Evolutionary conservation across 92 coral and sea anemone genomes (phyloP), one percentile per base, ranked within the genome.

Genomic region (Porites cylindrica): DNA sequence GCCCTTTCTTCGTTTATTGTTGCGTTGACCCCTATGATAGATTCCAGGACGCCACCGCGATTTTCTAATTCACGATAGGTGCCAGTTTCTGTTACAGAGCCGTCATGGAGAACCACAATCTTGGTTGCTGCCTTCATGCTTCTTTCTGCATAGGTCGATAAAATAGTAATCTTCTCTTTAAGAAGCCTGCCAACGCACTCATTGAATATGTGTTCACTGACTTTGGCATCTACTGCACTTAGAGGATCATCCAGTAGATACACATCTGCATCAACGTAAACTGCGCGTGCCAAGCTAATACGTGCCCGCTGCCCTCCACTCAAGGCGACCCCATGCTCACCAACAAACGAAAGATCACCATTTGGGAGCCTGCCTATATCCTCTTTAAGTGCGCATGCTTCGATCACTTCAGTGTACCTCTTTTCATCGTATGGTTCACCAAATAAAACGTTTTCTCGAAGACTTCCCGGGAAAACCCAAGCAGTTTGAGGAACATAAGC

Each of bases 271-370:
- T 81, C 68, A 51, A 67, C 85, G 38, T 81, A 81, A 53, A 81
- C 85, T 54, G 85, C 85, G 10, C 85, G 85, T 68, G 85, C 85
- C 67, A 81, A 66, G 32, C 29, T 81, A 10, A 81, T 66, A 9
- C 85, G 85, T 52, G 85, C 85, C 54, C 66, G 77, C 85, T 81
- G 85, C 8, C 85, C 85, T 13, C 85, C 85, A 69, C 85, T 81
- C 63, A 81, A 54, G 14, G 54, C 85, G 54, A 53, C 85, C 14
- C 85, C 85, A 19, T 38, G 76, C 38, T 81, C 85, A 54, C 85
- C 85, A 68, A 81, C 85, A 53, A 81, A 66, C 23, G 76, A 12
- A 7, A 81, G 66, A 21, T 81, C 85, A 14, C 85, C 76, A 50
- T 81, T 51, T 11, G 85, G 21, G 68, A 68, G 14, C 11, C 85